Evolutionary conservation across 2,797 vertebrate species (phyloP), one percentile per base, ranked within the genome.

Genomic region (Sebastes vulpes): DNA sequence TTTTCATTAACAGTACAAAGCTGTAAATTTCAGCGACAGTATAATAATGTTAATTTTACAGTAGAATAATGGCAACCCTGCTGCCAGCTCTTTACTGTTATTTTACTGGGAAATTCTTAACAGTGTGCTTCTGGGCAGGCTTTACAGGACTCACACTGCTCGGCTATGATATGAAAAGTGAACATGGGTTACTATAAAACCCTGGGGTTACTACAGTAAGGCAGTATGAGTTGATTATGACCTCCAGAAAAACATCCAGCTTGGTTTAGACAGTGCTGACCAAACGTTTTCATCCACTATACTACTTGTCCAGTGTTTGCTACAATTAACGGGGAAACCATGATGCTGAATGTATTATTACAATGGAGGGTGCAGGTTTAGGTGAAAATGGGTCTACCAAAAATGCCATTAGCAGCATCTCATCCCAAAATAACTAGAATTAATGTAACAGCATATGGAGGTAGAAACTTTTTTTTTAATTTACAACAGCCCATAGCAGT

Each of bases 361-460:
- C 18, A 35, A 6, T 12, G 23, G 10, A 56, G 14, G 14, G 1
- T 10, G 16, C 4, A 50, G 20, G 6, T 61, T 71, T 2, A 26
- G 14, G 3, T 38, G 2, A 21, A 70, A 59, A 31, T 2, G 6
- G 21, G 6, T 70, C 18, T 8, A 29, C 23, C 25, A 61, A 83
- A 75, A 78, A 68, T 9, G 26, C 23, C n/a, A 52, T 58, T 21
- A n/a, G 16, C 50, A 38, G 12, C 2, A 29, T 63, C 4, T 23
- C 35, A 75, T 72, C 63, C 59, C 28, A 52, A 38, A 64, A 59
- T 59, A 74, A 38, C 60, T 29, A 59, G 6, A 82, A 61, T 71
- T 21, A 56, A 54, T 63, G 14, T 10, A 26, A 28, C 6, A 32
- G 9, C 18, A 52, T 14, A n/a, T 42, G 52, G 16, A 31, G 12